Evolutionary conservation across 2,797 vertebrate genomes (phyloP), one percentile per base, ranked within the genome.

Genomic region (Pampus argenteus): DNA sequence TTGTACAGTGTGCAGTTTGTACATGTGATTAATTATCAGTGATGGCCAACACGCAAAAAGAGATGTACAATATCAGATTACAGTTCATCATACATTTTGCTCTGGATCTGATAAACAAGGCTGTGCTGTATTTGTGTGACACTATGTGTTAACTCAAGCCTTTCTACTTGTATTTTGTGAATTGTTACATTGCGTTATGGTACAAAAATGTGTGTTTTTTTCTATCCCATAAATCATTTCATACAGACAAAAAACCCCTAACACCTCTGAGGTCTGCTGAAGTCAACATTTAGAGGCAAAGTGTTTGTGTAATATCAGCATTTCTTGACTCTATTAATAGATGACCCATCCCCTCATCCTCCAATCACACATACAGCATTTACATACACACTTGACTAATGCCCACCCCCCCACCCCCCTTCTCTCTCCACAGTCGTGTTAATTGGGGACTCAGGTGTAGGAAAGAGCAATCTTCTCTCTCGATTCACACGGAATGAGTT

Each of bases 401-500:
- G 31, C 18, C 20, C 15, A 61, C 6, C n/a, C 10, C 60, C 48
- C 11, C 22, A 66, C 42, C 3, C 22, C 34, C 60, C 42, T 9
- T 34, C 5, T 34, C 9, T 68, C 28, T 51, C 66, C 76, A 47
- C 89, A 99, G 98, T 98, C 81, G 98, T 99, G 88, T 93, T 99
- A 90, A 99, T 99, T 15, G 97, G 97, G 80, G 97, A 99, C 91
- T 99, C 97, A 0, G 97, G 97, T 10, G 97, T 99, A 6, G 97
- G 97, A 72, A 99, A 99, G 92, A 99, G 97, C 90, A 99, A 99
- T 89, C 95, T 99, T 55, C 95, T 99, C 74, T 99, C 97, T 8
- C 95, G 97, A 65, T 99, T 99, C 91, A 99, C 97, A 29, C 94
- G 97, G 31, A 99, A 99, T 82, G 97, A 99, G 85, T 99, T 99